Conservation (phyloP, 23 tunicate species). For the Aplidium turbinatum region DNA sequence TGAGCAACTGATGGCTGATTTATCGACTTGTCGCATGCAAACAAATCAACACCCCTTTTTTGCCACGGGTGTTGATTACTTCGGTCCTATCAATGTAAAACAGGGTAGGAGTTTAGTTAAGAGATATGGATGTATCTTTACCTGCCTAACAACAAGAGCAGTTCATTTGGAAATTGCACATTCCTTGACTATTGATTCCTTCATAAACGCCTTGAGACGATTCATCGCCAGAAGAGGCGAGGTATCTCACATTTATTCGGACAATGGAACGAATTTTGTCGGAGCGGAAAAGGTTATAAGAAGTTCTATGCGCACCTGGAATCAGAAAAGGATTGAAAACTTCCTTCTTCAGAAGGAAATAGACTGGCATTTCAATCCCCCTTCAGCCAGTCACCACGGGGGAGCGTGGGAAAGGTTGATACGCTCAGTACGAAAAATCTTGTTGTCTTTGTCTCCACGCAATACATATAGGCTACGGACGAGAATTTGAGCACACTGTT, state of each 20-base stretch:
- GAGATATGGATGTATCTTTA: background rate
- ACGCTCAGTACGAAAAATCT: background rate
- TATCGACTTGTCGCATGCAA: background rate
- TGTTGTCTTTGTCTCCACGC: background rate
- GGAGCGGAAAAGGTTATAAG: background rate
- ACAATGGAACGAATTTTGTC: slow-evolving; percentile 2
- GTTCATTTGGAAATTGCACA: background rate
- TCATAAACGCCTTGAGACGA: background rate
- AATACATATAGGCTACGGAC: background rate
- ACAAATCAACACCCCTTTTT: background rate
- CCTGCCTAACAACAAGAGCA: slow-evolving; percentile 4
- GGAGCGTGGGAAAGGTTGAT: slow-evolving; percentile 2
- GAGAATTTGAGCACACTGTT: background rate
- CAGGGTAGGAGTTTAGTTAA: background rate
- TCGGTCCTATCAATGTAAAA: background rate
- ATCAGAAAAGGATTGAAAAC: background rate
- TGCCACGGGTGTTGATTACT: slow-evolving; percentile 1
- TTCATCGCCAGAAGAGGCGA: background rate
- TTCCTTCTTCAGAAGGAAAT: background rate
- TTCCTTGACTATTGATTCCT: background rate
- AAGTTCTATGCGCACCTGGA: background rate
- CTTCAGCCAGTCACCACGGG: slow-evolving; percentile 5
- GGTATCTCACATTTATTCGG: background rate
- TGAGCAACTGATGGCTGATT: slow-evolving; percentile 10
- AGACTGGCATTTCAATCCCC: slow-evolving; percentile 2